Evolutionary conservation across 2,888 invertebrate genomes (phyloP), one percentile per base, ranked within the genome.

Genomic region (Ennomos erosarius): DNA sequence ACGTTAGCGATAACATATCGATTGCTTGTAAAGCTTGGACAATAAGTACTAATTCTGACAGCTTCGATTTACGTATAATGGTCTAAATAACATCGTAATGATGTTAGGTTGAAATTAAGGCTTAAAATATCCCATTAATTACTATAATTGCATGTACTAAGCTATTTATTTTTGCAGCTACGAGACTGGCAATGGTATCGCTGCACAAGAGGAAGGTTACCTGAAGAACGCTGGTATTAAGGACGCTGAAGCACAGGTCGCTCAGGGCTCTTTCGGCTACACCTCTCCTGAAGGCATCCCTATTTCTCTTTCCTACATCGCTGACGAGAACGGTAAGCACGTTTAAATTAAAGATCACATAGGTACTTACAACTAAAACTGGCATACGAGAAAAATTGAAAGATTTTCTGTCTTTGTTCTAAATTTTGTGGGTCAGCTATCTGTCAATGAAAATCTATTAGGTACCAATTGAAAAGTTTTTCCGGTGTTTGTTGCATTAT

Each of bases 161-260:
- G 46, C 11, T 37, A 51, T 44, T 65, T 57, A 65, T 78, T 79
- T 60, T 68, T 60, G 16, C 73, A 95, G 95, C 71, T 96, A 95
- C 73, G 95, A 96, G 82, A 95, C 96, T 53, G 96, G 94, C 35
- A 96, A 96, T 74, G 96, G 96, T 10, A 96, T 96, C 66, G 91
- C 92, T 8, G 95, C 94, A 0, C 94, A 96, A 69, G 96, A 96
- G 76, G 92, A 93, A 63, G 96, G 96, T 9, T 95, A 93, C 81
- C 81, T 96, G 70, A 96, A 96, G 87, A 95, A 96, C 76, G 88
- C 94, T 35, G 96, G 95, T 4, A 84, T 90, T 12, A 94, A 95
- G 69, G 95, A 95, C 33, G 92, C 89, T 0, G 95, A 95, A 71
- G 94, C 94, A 0, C 93, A 96, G 72, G 94, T 94, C 0, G 95